Evolutionary conservation across 2,113 vertebrate genomes (phyloP).

Genomic region (Triplophysa rosa): DNA sequence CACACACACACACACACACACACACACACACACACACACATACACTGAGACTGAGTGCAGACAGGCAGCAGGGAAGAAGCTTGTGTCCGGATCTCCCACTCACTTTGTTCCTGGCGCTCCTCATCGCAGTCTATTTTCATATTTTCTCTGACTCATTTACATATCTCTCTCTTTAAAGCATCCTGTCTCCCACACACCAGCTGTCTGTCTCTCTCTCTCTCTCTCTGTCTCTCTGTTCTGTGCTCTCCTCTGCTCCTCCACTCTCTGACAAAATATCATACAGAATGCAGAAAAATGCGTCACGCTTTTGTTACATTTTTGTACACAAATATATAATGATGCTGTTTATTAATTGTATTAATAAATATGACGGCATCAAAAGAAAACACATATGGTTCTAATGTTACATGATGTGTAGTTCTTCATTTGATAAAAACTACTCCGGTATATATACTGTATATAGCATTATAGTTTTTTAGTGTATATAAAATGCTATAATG

Average conservation of each 20-base stretch:
- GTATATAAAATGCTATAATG: no score
- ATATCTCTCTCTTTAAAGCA: slow-evolving; percentile 9
- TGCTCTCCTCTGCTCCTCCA: not conserved
- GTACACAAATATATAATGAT: no score
- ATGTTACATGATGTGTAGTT: no score
- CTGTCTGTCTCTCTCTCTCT: not conserved
- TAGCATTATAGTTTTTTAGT: no score
- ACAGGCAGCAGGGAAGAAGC: slow-evolving; percentile 37
- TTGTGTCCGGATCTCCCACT: slow-evolving; percentile 48
- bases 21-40: not conserved
- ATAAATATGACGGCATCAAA: no score
- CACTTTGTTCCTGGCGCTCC: slow-evolving; percentile 14
- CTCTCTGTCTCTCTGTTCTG: not conserved
- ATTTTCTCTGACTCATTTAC: slow-evolving; percentile 29
- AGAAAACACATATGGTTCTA: no score
- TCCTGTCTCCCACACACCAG: slow-evolving; percentile 15
- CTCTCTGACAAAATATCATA: no score
- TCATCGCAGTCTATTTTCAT: not conserved
- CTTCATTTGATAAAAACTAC: no score
- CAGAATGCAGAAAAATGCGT: no score
- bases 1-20: not conserved
- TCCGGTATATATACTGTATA: no score
- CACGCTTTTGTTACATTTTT: no score
- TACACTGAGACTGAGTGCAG: not conserved
- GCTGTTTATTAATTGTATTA: no score